Percentiles rank a stretch among this genome's conserved stretches.
phyloP scores from a whole-genome alignment of 2,888 invertebrate genomes.

The Nymphalis c-album region DNA sequence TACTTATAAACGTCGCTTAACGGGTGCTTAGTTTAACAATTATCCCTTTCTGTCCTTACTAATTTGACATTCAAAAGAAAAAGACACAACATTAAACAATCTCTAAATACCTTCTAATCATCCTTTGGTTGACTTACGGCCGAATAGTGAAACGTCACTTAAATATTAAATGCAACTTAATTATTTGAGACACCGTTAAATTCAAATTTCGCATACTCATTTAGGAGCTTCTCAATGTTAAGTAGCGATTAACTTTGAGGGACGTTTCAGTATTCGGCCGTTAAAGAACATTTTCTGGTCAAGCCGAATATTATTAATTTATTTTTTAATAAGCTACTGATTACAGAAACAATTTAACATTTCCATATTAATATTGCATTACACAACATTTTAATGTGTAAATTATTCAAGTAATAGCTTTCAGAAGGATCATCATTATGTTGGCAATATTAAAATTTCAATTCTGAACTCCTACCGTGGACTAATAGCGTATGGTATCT shows the following conservation, averaged over 20 bases:
- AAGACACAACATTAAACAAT: neutral
- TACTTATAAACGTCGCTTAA: neutral
- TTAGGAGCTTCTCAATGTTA: too few relatives aligned
- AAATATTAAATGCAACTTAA: too few relatives aligned
- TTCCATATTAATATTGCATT: constrained; percentile 4
- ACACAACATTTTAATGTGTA: constrained; percentile 5
- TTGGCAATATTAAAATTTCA: constrained; percentile 1
- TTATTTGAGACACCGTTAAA: too few relatives aligned
- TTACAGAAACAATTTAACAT: neutral
- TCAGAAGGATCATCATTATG: constrained; percentile 7
- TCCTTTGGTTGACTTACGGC: too few relatives aligned
- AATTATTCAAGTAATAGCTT: constrained; percentile 3
- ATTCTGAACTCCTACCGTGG: neutral
- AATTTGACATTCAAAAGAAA: too few relatives aligned
- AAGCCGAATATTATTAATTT: neutral
- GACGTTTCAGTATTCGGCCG: too few relatives aligned
- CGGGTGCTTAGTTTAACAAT: too few relatives aligned
- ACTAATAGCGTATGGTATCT: neutral
- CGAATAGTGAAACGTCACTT: too few relatives aligned
- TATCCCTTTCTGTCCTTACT: too few relatives aligned
- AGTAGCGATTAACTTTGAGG: too few relatives aligned
- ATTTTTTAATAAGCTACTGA: neutral
- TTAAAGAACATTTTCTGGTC: too few relatives aligned
- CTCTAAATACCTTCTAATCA: neutral
- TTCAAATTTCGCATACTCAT: too few relatives aligned